Percentiles rank a stretch among this genome's conserved stretches.
These are phyloP conservation scores for Accipiter cooperii DNA, from an alignment of 2,113 vertebrate genomes.

Conservation along the genomic window DNA sequence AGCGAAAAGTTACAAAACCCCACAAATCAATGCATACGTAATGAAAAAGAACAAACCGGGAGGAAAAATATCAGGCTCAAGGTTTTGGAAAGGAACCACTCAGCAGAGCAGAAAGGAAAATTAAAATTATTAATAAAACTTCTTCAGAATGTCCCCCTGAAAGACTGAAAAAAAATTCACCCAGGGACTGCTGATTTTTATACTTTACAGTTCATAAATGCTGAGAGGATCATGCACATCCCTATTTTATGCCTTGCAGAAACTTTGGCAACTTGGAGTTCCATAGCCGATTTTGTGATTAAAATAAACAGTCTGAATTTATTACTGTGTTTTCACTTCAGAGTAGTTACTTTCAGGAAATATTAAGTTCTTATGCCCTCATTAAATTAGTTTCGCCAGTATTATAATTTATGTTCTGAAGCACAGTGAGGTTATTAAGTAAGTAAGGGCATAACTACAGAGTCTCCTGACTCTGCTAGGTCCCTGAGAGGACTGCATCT, in stretches of 20 bases:
- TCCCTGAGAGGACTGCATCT: background rate
- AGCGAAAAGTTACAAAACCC: background rate
- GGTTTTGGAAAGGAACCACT: background rate
- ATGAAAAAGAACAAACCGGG: background rate
- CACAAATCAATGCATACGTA: background rate
- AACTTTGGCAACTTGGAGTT: constrained; percentile 1
- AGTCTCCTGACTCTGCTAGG: background rate
- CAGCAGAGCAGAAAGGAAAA: background rate
- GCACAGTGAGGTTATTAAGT: background rate
- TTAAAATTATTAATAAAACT: constrained; percentile 17
- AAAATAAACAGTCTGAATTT: constrained; percentile 22
- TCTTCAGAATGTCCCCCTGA: background rate
- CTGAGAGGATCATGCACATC: background rate
- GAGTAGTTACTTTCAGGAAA: constrained; percentile 6
- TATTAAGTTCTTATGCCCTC: background rate
- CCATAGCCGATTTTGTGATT: background rate
- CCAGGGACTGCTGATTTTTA: background rate
- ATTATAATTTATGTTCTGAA: constrained; percentile 12
- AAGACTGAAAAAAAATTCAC: background rate
- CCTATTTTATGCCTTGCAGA: background rate
- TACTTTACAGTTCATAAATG: constrained; percentile 29
- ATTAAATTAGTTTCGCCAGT: constrained; percentile 8
- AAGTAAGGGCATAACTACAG: background rate
- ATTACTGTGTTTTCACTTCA: background rate
- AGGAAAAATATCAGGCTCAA: background rate